Base-by-base conservation (phyloP, 1,140 invertebrate genomes). In the Dendrolimus punctatus region DNA sequence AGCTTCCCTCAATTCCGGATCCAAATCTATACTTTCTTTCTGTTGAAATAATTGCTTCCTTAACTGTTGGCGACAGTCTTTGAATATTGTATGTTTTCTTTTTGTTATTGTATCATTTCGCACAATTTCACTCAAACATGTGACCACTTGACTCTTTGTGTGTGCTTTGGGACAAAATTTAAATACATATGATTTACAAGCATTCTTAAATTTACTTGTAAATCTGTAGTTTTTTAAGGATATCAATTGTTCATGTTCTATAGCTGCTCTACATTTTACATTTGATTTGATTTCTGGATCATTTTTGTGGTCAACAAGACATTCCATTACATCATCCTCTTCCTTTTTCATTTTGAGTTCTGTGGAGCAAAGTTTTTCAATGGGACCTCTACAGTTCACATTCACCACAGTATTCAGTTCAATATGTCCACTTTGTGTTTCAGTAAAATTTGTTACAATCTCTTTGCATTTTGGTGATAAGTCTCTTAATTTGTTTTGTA, bases 161-260 rank as follows among this genome's bases (percentile, higher is more conserved):
- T 92, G 95, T 47, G 90, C 92, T 59, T 89, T 87, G 6, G 90
- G 89, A 85, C 98, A 99, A 79, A 93, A 93, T 62, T 92, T 89
- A 47, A 92, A 88, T 1, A 98, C 97, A 85, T 95, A 92, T 6
- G 90, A 89, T 67, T 94, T 93, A 71, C 98, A 99, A 0, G 96
- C 94, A 74, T 97, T 92, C 86, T 98, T 98, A 79, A 99, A 99
- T 78, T 97, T 97, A 66, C 94, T 95, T 23, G 94, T 97, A 80
- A 99, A 99, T 71, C 93, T 93, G 78, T 97, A 98, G 87, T 98
- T 96, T 81, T 98, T 97, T 55, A 99, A 82, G 6, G 95, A 94
- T 48, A 98, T 95, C 45, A 98, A 87, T 86, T 97, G 95, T 73
- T 95, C 94, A 88, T 99, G 98, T 85, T 99, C 97, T 38, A 99